A percentile compares a stretch with the other conserved stretches of the same genome.
Conservation (phyloP, 2,113 vertebrate species). For the Rattus norvegicus region GRCr8 NC_086031.1:39758001-39758500, state of each 20-base stretch:
- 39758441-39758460: background rate
- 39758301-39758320: background rate
- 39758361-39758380: background rate
- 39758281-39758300: too few relatives aligned
- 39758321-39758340: background rate
- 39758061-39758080: background rate
- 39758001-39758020: background rate
- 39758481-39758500: fast-evolving
- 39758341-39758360: background rate
- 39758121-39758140: too few relatives aligned
- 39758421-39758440: background rate
- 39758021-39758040: background rate
- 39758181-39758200: background rate
- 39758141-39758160: too few relatives aligned
- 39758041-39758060: background rate
- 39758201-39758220: too few relatives aligned
- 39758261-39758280: background rate
- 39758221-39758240: background rate
- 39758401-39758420: background rate
- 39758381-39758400: background rate
- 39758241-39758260: too few relatives aligned
- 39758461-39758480: fast-evolving
- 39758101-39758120: background rate
- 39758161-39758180: background rate
- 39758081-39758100: too few relatives aligned